phyloP scores from a whole-genome alignment of 92 coral and sea anemone genomes.

The Actinernus sp. region DNA sequence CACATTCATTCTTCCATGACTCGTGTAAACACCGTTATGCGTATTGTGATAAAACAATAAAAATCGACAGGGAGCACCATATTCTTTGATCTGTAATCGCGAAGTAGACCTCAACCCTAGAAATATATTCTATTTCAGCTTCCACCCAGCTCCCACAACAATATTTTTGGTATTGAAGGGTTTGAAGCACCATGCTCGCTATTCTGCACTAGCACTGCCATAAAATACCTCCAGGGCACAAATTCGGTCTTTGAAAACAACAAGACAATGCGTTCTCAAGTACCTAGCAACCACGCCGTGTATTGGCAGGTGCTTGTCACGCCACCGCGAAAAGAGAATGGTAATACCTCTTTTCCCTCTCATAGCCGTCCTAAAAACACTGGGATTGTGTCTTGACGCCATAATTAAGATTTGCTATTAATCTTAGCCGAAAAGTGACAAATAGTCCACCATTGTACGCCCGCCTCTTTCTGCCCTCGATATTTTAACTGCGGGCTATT shows the following conservation, averaged over 20 bases:
- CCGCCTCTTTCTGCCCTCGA: too few relatives aligned
- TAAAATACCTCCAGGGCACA: conserved; percentile 35
- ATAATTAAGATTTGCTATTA: too few relatives aligned
- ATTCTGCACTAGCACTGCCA: conserved; percentile 2
- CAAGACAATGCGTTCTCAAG: conserved; percentile 28
- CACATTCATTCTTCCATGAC: conserved; percentile 2
- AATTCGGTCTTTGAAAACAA: conserved; percentile 13
- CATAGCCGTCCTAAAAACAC: not conserved
- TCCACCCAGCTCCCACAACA: too few relatives aligned
- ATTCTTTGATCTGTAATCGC: conserved; percentile 7
- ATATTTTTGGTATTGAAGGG: too few relatives aligned
- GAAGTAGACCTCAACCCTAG: not conserved
- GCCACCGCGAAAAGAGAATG: conserved; percentile 15
- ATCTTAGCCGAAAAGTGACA: too few relatives aligned
- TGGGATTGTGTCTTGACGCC: too few relatives aligned
- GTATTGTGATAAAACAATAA: conserved; percentile 13
- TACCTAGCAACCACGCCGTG: conserved; percentile 39
- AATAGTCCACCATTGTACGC: too few relatives aligned
- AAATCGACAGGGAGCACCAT: not conserved
- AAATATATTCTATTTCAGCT: too few relatives aligned
- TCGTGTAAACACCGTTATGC: conserved; percentile 30
- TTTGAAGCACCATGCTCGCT: too few relatives aligned
- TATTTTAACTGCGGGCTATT: too few relatives aligned
- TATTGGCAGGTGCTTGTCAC: conserved; percentile 18
- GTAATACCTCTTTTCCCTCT: conserved; percentile 3